phyloP scores from a whole-genome alignment of 2,797 vertebrate species.

The Astyanax mexicanus region DNA sequence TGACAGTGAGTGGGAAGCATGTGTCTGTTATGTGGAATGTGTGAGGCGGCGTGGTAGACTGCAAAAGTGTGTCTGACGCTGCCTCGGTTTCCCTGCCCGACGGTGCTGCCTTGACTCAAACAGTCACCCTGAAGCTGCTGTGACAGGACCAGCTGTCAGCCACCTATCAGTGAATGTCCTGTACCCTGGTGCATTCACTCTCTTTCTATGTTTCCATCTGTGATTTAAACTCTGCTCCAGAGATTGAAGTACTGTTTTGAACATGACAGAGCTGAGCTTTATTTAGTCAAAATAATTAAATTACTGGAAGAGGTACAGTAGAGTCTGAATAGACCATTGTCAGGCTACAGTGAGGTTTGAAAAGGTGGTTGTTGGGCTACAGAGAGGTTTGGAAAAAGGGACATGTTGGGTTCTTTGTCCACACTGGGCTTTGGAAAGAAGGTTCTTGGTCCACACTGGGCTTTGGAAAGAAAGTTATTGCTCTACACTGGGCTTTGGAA shows the following conservation, averaged over 20 bases:
- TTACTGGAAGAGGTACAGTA: too few species aligned
- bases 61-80: neutral
- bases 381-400: too few species aligned
- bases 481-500: too few species aligned
- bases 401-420: too few species aligned
- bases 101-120: conserved; percentile 27
- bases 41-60: neutral
- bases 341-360: neutral
- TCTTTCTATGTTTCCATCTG: neutral
- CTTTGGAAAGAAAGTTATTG: too few species aligned
- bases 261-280: too few species aligned
- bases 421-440: too few species aligned
- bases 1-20: conserved; percentile 16
- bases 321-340: neutral
- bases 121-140: conserved; percentile 3
- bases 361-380: too few species aligned
- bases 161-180: neutral
- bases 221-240: neutral
- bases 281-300: too few species aligned
- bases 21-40: conserved; percentile 18
- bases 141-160: conserved; percentile 39
- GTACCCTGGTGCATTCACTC: neutral
- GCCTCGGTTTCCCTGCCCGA: conserved; percentile 18
- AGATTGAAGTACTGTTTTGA: neutral
- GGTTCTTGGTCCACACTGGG: too few species aligned